Evolutionary conservation across 2,113 vertebrate species (phyloP), one percentile per base, ranked within the genome.

Genomic region (Pangasianodon gigas): DNA sequence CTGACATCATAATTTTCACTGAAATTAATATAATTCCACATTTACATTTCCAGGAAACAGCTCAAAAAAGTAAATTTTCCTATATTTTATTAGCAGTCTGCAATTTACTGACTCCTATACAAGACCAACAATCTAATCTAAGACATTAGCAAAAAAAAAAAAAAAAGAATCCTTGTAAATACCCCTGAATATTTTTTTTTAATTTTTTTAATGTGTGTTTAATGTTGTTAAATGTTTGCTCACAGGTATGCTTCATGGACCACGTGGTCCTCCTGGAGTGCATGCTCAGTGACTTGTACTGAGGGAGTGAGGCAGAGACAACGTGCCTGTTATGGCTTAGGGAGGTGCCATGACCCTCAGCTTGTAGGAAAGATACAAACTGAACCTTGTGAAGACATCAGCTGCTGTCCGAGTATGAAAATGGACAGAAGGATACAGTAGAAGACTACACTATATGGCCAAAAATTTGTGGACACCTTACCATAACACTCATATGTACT

Each of bases 271-370:
- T 0, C 46, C 18, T 93, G 93, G 93, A 24, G 90, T 32, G 16
- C 41, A 56, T 93, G 93, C 82, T 88, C 90, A 8, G 87, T 91
- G 84, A 85, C 77, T 84, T 93, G 93, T 77, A 52, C 52, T 48
- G 90, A 92, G 32, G 93, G 93, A 52, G 93, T 93, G 21, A 77
- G 18, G 32, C 93, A 93, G 88, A 90, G 93, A 37, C 77, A 51
- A 21, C 86, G 93, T 1, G 14, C 16, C 54, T 93, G 93, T 58
- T 87, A 91, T 11, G 93, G 93, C 44, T 14, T 16, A 1, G 91
- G 89, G 4, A 1, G 1, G 18, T 93, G 93, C 21, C 0, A 2
- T 3, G 90, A 89, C 6, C 7, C 11, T 4, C 2, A 54, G 9
- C 1, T 1, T 2, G 26, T 77, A 52, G 79, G 71, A 84, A 26